Percentiles rank a stretch among this genome's conserved stretches.
Evolutionary conservation across 2,797 vertebrate species (phyloP).

Genomic region (Danio choprae): DNA sequence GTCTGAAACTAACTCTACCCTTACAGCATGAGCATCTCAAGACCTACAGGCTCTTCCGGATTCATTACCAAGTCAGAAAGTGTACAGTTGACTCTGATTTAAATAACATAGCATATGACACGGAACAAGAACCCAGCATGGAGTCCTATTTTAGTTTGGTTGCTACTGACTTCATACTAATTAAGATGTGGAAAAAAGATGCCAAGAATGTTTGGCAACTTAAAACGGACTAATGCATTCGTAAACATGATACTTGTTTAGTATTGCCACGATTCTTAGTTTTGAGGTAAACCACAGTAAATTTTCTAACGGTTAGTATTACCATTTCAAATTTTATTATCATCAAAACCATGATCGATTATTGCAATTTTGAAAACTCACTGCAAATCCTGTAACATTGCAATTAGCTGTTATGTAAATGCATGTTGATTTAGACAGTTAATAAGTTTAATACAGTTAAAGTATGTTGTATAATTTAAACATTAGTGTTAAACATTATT

Average conservation of each 20-base stretch:
- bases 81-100: slow-evolving; percentile 58
- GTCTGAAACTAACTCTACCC: slow-evolving; percentile 65
- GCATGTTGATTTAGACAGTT: no score
- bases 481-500: no score
- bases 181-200: not conserved
- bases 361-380: no score
- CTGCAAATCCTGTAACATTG: no score
- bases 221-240: slow-evolving; percentile 3
- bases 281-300: no score
- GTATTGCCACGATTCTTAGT: no score
- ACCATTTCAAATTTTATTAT: no score
- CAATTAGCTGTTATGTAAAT: no score
- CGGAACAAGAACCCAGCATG: slow-evolving; percentile 38
- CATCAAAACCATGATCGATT: no score
- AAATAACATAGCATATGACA: slow-evolving; percentile 62
- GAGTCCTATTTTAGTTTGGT: slow-evolving; percentile 48
- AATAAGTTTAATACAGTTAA: no score
- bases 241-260: not conserved
- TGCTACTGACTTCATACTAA: slow-evolving; percentile 37
- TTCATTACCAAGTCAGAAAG: slow-evolving; percentile 52
- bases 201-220: not conserved
- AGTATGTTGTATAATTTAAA: no score
- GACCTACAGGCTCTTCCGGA: slow-evolving; percentile 38
- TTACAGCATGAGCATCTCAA: slow-evolving; percentile 49
- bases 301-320: no score